A percentile compares a stretch with the other conserved stretches of the same genome.
phyloP scores from a whole-genome alignment of 2,113 vertebrate species.

The Oreochromis spilurus region DNA sequence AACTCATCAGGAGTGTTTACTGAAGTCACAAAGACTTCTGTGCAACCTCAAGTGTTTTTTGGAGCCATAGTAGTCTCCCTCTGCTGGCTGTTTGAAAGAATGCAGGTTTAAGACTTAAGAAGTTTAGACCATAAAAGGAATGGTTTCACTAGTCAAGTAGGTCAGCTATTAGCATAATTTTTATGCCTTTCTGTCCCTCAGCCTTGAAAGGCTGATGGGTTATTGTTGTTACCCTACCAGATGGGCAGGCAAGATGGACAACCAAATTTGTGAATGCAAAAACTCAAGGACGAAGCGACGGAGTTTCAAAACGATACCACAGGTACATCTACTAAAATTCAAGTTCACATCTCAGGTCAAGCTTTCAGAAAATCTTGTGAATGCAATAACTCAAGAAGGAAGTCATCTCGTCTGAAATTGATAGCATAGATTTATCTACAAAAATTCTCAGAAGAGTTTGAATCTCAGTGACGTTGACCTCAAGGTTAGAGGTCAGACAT shows the following conservation, averaged over 20 bases:
- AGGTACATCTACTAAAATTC: neutral
- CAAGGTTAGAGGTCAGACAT: neutral
- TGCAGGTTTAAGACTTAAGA: neutral
- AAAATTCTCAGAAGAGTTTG: neutral
- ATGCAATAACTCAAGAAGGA: neutral
- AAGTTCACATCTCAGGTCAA: neutral
- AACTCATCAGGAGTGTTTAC: neutral
- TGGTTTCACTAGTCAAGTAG: neutral
- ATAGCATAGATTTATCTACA: neutral
- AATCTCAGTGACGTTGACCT: neutral
- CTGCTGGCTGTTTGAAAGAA: neutral
- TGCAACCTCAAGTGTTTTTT: neutral
- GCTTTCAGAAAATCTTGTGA: neutral
- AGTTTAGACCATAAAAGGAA: neutral
- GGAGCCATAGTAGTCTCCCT: neutral
- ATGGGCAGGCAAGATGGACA: neutral
- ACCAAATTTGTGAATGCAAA: neutral
- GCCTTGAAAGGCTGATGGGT: neutral
- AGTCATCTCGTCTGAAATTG: neutral
- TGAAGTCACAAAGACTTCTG: neutral
- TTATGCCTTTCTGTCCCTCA: neutral
- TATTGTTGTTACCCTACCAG: neutral
- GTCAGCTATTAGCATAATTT: neutral
- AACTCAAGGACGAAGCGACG: neutral
- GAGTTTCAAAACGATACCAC: neutral